Evolutionary conservation across 2,888 invertebrate species (phyloP).

Genomic region (Pseudanteris insignis): DNA sequence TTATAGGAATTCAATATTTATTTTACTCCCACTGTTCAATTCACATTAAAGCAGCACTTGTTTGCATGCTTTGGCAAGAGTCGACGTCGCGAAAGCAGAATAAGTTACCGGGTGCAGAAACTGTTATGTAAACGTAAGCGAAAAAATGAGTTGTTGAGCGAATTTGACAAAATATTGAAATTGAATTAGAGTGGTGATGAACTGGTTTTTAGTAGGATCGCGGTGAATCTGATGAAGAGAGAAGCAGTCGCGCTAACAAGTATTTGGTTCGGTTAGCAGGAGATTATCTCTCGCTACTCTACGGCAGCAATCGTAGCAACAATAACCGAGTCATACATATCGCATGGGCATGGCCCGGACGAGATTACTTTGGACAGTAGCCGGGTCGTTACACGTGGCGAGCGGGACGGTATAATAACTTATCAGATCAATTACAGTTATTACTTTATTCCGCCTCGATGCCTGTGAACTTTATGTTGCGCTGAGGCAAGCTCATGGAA

Average conservation of each 20-base stretch:
- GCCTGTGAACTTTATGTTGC: constrained; percentile 55
- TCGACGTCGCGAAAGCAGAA: no score
- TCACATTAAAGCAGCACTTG: no score
- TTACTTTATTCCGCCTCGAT: constrained; percentile 62
- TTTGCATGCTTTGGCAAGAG: no score
- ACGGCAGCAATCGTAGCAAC: constrained; percentile 16
- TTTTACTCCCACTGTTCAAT: no score
- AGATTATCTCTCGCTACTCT: constrained; percentile 7
- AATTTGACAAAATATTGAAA: constrained; percentile 8
- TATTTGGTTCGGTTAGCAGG: no score
- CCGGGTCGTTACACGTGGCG: constrained; percentile 18
- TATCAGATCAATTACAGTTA: constrained; percentile 64
- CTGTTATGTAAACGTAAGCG: no score
- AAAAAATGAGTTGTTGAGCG: constrained; percentile 1
- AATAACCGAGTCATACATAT: constrained; percentile 24
- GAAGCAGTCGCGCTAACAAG: no score
- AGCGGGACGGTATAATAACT: constrained; percentile 52
- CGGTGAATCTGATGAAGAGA: no score
- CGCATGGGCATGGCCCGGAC: constrained; percentile 10
- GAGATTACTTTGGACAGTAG: constrained; percentile 34
- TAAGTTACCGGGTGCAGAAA: no score
- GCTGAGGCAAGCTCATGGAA: constrained; percentile 49
- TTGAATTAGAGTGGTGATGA: constrained; percentile 26
- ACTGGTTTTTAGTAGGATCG: no score
- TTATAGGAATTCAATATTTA: no score